Evolutionary conservation across 2,888 invertebrate genomes (phyloP).

Genomic region (Calliopum simillimum): DNA sequence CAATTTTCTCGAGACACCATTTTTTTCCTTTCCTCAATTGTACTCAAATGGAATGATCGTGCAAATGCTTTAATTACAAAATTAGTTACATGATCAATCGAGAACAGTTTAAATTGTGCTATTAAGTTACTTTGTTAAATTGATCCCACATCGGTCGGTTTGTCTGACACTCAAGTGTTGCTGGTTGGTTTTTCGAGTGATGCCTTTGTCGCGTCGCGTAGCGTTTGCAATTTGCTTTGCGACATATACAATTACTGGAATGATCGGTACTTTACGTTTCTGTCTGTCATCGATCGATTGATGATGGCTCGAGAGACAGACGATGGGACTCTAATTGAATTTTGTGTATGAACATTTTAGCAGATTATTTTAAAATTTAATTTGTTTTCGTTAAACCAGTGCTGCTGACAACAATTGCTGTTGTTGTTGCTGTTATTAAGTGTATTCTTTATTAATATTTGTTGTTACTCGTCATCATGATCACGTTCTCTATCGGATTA

Average conservation of each 20-base stretch:
- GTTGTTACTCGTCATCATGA: slow-evolving; percentile 29
- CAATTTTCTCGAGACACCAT: slow-evolving; percentile 17
- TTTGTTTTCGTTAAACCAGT: slow-evolving; percentile 8
- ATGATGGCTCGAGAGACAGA: not conserved
- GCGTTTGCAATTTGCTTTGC: too few relatives aligned
- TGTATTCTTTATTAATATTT: slow-evolving; percentile 36
- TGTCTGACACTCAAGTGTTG: too few relatives aligned
- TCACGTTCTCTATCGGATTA: slow-evolving; percentile 49
- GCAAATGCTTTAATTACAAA: too few relatives aligned
- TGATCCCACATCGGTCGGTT: too few relatives aligned
- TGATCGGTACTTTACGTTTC: too few relatives aligned
- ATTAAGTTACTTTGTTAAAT: too few relatives aligned
- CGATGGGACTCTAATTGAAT: not conserved
- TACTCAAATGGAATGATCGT: too few relatives aligned
- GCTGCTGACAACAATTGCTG: slow-evolving; percentile 17
- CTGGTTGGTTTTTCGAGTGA: too few relatives aligned
- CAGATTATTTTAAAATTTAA: not conserved
- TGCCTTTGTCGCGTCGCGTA: too few relatives aligned
- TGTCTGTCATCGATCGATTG: not conserved
- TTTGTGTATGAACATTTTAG: not conserved
- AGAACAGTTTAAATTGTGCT: not conserved
- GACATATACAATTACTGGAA: too few relatives aligned
- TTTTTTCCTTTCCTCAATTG: too few relatives aligned
- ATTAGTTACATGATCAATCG: too few relatives aligned
- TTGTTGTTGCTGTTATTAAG: slow-evolving; percentile 34